Base-by-base conservation (phyloP, 2,113 vertebrate species). In the Strix uralensis region DNA sequence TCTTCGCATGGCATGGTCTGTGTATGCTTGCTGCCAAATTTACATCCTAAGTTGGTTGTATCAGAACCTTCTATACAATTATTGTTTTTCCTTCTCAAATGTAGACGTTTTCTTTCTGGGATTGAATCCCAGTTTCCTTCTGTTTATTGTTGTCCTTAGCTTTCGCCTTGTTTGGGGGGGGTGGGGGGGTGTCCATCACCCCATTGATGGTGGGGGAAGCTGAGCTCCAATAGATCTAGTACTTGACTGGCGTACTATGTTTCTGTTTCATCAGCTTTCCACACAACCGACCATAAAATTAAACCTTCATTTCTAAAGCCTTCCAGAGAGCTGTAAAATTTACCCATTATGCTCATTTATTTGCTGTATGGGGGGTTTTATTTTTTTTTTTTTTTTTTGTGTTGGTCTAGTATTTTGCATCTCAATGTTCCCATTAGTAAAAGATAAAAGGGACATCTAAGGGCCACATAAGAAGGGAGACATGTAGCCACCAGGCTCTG, bases 241-340 rank as follows among this genome's bases (percentile, higher is more conserved):
- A 40, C n/a, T 85, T 88, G 83, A 78, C 77, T 81, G 62, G 63
- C 29, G 55, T 46, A n/a, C 72, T 52, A 0, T n/a, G 15, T 77
- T 89, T 91, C 61, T 62, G 30, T 94, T 94, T 81, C 73, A 52
- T 32, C 70, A 71, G 44, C 44, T 96, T 94, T 91, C 89, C n/a
- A 77, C 84, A 84, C 79, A 70, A 75, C 57, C 0, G 0, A 88
- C 71, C 70, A 23, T 51, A 65, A 81, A 78, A 89, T 70, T 40
- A 93, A 96, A 78, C 46, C 40, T 55, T 17, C 25, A 13, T 74
- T 94, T 86, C 70, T 88, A 77, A 92, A 95, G 75, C 73, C 42
- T 93, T 74, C 85, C 26, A 81, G 75, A 81, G 46, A 85, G 18
- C 83, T 81, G 61, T 44, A 80, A 74, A 96, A 96, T 78, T 66